Base-by-base conservation (phyloP, 2,888 invertebrate genomes). In the Tenthredo notha region DNA sequence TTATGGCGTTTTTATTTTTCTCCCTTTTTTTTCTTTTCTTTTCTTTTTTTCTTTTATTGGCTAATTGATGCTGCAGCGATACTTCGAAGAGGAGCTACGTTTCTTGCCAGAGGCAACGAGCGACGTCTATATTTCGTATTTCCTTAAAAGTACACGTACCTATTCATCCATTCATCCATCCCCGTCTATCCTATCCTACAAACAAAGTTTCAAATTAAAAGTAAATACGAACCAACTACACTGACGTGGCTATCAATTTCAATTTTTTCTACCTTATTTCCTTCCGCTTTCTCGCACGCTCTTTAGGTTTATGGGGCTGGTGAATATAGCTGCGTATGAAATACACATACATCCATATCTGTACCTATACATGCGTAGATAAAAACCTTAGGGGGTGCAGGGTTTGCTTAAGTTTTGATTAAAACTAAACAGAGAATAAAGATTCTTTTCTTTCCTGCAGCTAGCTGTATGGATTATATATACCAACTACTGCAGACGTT, bases 371-470 rank as follows among this genome's bases (percentile, higher is more conserved):
- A 21, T 80, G 61, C 37, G 61, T 61, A 10, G 50, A 61, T 40
- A 58, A 9, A 9, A 84, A 67, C 86, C 70, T 84, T 84, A 65
- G 84, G 47, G 61, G 58, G 50, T 72, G 82, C 84, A 75, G 84
- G 61, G 72, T 84, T 77, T 65, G 85, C 54, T 85, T 47, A 86
- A 88, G 88, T 90, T 90, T 90, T 90, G 90, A 90, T 90, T 90
- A 90, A 90, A 90, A 90, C 90, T 90, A 90, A 90, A 90, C 89
- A 88, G 88, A 85, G 88, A 88, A 89, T 89, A 88, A 88, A 90
- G 89, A 88, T 90, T 90, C 88, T 84, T 88, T 85, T 85, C 86
- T 84, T 77, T 29, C 18, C 58, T 37, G 21, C 40, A 43, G 33
- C 54, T 33, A 77, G 33, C 54, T 33, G 54, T 18, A 15, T n/a